phyloP scores from a whole-genome alignment of 2,888 invertebrate species.

The Synergus umbraculus region DNA sequence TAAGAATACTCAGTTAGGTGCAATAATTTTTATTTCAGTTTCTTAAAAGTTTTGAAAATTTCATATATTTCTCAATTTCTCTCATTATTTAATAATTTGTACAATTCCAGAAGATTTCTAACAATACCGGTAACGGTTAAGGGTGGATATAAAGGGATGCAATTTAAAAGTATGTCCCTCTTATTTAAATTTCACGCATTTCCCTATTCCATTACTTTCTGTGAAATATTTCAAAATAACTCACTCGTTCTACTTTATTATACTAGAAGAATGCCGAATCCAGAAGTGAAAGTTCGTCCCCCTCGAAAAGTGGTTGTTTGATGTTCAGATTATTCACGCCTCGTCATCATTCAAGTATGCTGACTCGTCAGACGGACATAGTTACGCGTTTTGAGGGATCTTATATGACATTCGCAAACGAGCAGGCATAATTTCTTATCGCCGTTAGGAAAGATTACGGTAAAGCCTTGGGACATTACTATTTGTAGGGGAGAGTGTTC shows the following conservation, averaged over 20 bases:
- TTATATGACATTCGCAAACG: neutral
- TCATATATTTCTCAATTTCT: neutral
- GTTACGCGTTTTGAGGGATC: neutral
- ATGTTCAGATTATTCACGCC: neutral
- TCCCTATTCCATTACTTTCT: neutral
- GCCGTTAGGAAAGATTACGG: neutral
- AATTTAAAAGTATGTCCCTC: neutral
- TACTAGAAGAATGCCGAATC: neutral
- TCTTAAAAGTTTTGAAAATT: too few relatives aligned
- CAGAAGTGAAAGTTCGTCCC: neutral
- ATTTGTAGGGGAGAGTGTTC: too few relatives aligned
- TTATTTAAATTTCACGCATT: neutral
- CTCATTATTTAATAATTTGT: neutral
- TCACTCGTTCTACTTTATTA: neutral
- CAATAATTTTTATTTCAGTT: too few relatives aligned
- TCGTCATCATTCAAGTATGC: constrained; percentile 1
- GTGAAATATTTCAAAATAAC: neutral
- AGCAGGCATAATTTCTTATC: neutral
- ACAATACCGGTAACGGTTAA: neutral
- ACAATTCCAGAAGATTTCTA: neutral
- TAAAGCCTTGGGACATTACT: neutral
- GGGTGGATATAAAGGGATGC: neutral
- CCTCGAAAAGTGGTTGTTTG: neutral
- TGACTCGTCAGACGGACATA: neutral
- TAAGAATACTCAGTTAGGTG: too few relatives aligned